Evolutionary conservation across 2,113 vertebrate species (phyloP), one percentile per base, ranked within the genome.

Genomic region (Percina caprodes): DNA sequence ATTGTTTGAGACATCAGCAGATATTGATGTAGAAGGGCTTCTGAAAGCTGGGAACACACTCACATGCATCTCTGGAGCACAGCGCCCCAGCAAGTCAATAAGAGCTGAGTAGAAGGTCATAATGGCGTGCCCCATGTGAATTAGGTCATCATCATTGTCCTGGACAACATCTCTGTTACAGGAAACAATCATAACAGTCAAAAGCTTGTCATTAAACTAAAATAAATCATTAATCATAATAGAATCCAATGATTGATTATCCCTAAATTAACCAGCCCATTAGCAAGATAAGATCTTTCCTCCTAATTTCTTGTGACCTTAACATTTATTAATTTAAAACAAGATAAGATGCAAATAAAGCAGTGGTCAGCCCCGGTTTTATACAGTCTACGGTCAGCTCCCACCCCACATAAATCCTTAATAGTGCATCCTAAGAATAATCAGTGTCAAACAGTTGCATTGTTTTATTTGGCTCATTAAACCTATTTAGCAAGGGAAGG

Each of bases 41-140:
- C 46, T 56, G 48, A 62, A 30, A 21, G 33, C 45, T 54, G 51
- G 30, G 33, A 63, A 84, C 79, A 86, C 52, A 91, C 97, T 96
- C 91, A 98, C 98, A 3, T 99, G 97, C 95, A 96, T 98, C 93
- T 99, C 98, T n/a, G 98, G 98, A 51, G 98, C 98, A 80, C 98
- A 99, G 14, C 97, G 97, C 23, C 97, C 97, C 21, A 99, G 89
- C 45, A 99, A 95, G 93, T 99, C 98, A 56, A 99, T 99, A 59
- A 99, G 93, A 60, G 98, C 97, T 3, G 97, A 95, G 78, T 99
- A 99, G 86, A 99, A 99, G 54, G 97, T 98, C 98, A 99, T 98
- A 85, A 99, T 97, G 59, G 98, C 97, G 5, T 99, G 97, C 58
- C 98, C 98, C 96, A 97, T 97, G 77, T 99, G 97, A 91, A 98